Evolutionary conservation across 1,140 invertebrate species (phyloP).

Genomic region (Bombus vancouverensis): DNA sequence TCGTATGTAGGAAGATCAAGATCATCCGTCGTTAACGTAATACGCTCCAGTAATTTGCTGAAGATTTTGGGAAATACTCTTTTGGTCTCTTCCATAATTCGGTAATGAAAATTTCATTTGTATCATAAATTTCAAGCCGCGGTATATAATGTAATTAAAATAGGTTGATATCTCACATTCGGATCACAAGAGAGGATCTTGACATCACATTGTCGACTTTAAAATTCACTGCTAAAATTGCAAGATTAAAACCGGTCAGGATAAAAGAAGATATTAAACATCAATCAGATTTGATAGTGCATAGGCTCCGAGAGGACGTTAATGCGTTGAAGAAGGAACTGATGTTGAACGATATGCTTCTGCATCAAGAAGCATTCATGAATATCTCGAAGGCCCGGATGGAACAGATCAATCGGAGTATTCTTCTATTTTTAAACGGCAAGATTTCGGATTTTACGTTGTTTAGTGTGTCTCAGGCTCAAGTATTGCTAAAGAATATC

Average conservation of each 20-base stretch:
- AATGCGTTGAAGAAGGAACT: constrained; percentile 55
- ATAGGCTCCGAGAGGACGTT: constrained; percentile 43
- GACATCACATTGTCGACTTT: constrained; percentile 56
- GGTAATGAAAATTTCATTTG: constrained; percentile 35
- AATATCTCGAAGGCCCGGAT: constrained; percentile 57
- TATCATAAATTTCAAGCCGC: too few relatives aligned
- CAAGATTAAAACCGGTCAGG: constrained; percentile 37
- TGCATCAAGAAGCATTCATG: constrained; percentile 52
- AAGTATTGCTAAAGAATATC: constrained; percentile 46
- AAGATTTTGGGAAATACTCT: constrained; percentile 51
- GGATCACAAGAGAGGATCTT: constrained; percentile 58
- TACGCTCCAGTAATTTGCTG: constrained; percentile 53
- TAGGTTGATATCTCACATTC: constrained; percentile 62
- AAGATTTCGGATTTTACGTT: constrained; percentile 54
- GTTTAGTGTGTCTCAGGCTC: constrained; percentile 50
- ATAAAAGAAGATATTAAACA: constrained; percentile 33
- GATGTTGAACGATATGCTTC: constrained; percentile 56
- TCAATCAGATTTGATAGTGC: constrained; percentile 5
- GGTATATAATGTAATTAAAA: background rate
- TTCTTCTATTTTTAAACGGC: constrained; percentile 52
- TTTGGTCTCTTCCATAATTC: constrained; percentile 49
- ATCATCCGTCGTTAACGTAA: background rate
- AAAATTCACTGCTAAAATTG: constrained; percentile 45
- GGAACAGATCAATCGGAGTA: constrained; percentile 52
- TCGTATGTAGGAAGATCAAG: constrained; percentile 7